Percentiles rank a stretch among this genome's conserved stretches.
phyloP scores from a whole-genome alignment of 2,113 vertebrate species.

The Ammodramus savannarum region DNA sequence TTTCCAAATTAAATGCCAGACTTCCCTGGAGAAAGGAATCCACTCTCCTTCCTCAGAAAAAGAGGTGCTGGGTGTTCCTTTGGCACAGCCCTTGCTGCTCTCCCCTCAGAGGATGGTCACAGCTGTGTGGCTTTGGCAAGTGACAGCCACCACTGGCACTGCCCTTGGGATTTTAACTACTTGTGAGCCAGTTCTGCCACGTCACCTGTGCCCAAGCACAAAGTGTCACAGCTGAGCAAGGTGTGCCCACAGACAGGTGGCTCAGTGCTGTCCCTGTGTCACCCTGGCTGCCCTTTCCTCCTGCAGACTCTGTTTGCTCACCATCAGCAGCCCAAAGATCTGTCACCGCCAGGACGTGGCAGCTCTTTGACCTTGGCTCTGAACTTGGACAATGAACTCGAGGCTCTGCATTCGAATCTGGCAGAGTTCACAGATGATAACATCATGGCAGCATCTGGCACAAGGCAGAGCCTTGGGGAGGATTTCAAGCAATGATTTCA shows the following conservation, averaged over 20 bases:
- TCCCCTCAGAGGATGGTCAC: not conserved
- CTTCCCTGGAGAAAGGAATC: not conserved
- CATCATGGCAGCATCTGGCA: accelerated
- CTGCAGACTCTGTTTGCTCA: not conserved
- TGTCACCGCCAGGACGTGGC: not conserved
- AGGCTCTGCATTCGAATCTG: not conserved
- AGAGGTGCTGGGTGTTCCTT: not conserved
- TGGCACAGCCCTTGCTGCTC: not conserved
- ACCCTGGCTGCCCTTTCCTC: not conserved
- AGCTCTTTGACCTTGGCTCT: not conserved
- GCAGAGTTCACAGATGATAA: not conserved
- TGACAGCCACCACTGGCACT: not conserved
- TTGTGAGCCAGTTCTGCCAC: not conserved
- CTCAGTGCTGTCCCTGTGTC: not conserved
- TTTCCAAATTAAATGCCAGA: not conserved
- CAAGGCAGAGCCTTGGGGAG: not conserved
- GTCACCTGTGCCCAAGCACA: not conserved
- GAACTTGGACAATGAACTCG: not conserved
- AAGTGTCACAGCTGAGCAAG: not conserved
- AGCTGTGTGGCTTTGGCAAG: not conserved
- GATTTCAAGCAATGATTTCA: not conserved
- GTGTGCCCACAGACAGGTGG: accelerated
- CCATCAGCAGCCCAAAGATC: not conserved
- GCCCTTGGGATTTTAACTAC: not conserved
- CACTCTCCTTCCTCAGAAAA: not conserved